Evolutionary conservation across 2,888 invertebrate species (phyloP).

Genomic region (Ormia ochracea): DNA sequence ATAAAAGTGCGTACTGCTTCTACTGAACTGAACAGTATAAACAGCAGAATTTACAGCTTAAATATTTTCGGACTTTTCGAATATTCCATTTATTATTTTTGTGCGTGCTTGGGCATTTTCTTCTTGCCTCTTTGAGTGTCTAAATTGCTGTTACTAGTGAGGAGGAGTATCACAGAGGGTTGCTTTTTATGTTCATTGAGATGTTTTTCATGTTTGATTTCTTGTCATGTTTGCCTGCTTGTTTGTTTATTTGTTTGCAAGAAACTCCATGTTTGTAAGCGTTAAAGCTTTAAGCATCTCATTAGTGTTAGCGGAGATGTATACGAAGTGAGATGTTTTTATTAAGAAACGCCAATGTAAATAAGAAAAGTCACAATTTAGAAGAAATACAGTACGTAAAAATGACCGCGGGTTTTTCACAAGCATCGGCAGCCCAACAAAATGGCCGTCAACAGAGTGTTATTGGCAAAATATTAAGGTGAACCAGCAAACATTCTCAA

Average conservation of each 20-base stretch:
- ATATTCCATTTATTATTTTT: constrained; percentile 65
- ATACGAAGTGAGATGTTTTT: constrained; percentile 73
- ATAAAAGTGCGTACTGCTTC: constrained; percentile 22
- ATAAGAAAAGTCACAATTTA: constrained; percentile 60
- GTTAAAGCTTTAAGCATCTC: constrained; percentile 52
- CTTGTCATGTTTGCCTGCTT: constrained; percentile 14
- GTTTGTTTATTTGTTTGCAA: constrained; percentile 66
- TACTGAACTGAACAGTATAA: constrained; percentile 19
- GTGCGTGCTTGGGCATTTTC: constrained; percentile 32
- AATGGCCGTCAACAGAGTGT: constrained; percentile 52
- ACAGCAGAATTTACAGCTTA: constrained; percentile 32
- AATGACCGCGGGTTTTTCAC: constrained; percentile 73
- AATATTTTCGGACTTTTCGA: constrained; percentile 19
- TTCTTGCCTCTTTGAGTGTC: constrained; percentile 30
- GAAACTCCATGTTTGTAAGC: constrained; percentile 27
- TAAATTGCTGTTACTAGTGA: background rate
- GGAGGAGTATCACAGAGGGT: constrained; percentile 28
- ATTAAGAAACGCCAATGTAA: constrained; percentile 53
- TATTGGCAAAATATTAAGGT: constrained; percentile 57
- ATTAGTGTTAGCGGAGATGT: constrained; percentile 73
- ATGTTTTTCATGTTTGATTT: constrained; percentile 21
- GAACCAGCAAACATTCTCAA: background rate
- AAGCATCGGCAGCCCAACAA: constrained; percentile 72
- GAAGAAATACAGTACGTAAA: constrained; percentile 64
- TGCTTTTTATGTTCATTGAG: constrained; percentile 58